These are phyloP conservation scores for Dendroctonus valens DNA, from an alignment of 1,140 invertebrate species.

Conservation along the genomic window DNA sequence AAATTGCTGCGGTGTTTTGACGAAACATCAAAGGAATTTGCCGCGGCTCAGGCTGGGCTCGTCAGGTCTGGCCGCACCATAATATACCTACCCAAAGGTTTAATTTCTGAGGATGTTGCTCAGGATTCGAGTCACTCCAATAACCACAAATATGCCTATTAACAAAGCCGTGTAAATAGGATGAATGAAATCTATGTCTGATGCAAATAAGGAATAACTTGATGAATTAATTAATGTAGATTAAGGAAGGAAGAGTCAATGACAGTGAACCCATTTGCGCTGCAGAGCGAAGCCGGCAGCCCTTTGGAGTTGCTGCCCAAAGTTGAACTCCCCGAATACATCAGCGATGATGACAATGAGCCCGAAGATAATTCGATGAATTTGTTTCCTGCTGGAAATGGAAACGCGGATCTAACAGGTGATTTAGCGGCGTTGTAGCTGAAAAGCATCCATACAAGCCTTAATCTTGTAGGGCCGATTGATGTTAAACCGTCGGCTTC, in stretches of 20 bases:
- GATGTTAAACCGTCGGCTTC: slow-evolving; percentile 44
- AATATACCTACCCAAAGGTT: too few relatives aligned
- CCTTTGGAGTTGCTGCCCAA: slow-evolving; percentile 49
- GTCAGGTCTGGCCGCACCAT: too few relatives aligned
- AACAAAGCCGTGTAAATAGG: too few relatives aligned
- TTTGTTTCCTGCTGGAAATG: slow-evolving; percentile 4
- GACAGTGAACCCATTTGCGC: slow-evolving; percentile 41
- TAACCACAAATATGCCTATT: too few relatives aligned
- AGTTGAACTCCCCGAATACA: slow-evolving; percentile 60
- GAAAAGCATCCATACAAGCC: slow-evolving; percentile 22
- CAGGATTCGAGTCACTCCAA: too few relatives aligned
- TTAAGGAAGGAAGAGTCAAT: slow-evolving; percentile 37
- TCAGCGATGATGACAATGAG: slow-evolving; percentile 56
- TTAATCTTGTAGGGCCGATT: slow-evolving; percentile 41
- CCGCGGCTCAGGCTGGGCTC: too few relatives aligned
- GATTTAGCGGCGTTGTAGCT: slow-evolving; percentile 31
- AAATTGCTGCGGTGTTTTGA: too few relatives aligned
- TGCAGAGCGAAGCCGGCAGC: slow-evolving; percentile 35
- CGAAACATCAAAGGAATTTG: too few relatives aligned
- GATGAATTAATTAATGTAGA: slow-evolving; percentile 1
- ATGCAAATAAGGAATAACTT: too few relatives aligned
- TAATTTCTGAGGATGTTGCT: too few relatives aligned
- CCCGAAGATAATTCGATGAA: slow-evolving; percentile 26
- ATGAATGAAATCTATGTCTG: too few relatives aligned
- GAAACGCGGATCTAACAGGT: slow-evolving; percentile 26